Percentiles rank a stretch among this genome's conserved stretches.
phyloP scores from a whole-genome alignment of 2,888 invertebrate genomes.

The Cephus rjabovi region DNA sequence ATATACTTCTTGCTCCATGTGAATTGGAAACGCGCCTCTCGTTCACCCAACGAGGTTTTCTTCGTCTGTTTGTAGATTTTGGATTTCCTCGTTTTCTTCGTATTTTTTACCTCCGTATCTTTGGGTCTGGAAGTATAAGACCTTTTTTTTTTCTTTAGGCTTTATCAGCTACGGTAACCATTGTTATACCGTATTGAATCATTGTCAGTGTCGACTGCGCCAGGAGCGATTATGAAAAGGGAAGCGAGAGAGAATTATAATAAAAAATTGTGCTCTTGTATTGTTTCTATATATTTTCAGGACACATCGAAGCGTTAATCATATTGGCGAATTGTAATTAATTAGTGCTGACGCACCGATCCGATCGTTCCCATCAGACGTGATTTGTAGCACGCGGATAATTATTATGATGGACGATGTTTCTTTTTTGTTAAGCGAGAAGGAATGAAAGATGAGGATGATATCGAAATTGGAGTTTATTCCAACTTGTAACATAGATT shows the following conservation, averaged over 20 bases:
- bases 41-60: background rate
- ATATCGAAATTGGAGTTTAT: constrained; percentile 6
- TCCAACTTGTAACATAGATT: constrained; percentile 42
- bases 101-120: background rate
- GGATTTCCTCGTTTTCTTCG: background rate
- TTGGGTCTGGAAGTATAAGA: background rate
- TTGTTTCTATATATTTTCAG: background rate
- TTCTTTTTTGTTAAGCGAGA: background rate
- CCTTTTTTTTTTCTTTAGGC: background rate
- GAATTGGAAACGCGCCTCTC: background rate
- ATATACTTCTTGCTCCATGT: background rate
- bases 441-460: background rate
- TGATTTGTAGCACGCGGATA: background rate
- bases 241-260: background rate
- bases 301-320: background rate
- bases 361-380: background rate
- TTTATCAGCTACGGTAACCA: background rate
- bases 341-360: background rate
- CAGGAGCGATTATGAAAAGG: background rate
- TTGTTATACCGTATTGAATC: background rate
- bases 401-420: background rate
- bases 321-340: background rate
- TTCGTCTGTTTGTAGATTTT: background rate
- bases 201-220: background rate
- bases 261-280: background rate